Conservation (phyloP, 2,888 invertebrate species). For the Trichacis sp. region DNA sequence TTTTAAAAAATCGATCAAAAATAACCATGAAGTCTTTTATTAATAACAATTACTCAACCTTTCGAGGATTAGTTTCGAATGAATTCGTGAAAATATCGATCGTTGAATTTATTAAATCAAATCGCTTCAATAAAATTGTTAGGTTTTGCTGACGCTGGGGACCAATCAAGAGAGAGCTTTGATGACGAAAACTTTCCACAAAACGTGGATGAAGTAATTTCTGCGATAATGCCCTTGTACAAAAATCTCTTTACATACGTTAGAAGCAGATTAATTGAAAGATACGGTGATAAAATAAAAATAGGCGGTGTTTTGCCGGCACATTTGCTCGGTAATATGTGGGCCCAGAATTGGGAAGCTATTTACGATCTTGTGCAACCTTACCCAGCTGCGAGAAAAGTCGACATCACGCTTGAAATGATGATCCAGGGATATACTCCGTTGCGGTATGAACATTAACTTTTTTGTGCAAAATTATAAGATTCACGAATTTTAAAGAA, state of each 20-base stretch:
- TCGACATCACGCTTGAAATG: slow-evolving; percentile 85
- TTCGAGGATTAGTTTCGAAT: no score
- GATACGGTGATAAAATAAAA: slow-evolving; percentile 75
- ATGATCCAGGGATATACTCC: slow-evolving; percentile 80
- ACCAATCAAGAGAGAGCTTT: slow-evolving; percentile 82
- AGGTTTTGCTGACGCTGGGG: slow-evolving; percentile 85
- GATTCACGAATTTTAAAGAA: no score
- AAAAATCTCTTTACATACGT: slow-evolving; percentile 88
- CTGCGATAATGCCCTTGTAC: slow-evolving; percentile 76
- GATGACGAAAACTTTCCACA: slow-evolving; percentile 78
- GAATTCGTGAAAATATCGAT: no score
- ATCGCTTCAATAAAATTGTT: slow-evolving; percentile 7
- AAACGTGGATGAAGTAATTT: slow-evolving; percentile 71
- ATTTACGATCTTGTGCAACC: slow-evolving; percentile 82
- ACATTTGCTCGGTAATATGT: slow-evolving; percentile 87
- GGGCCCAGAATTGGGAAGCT: slow-evolving; percentile 86
- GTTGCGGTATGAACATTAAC: slow-evolving; percentile 75
- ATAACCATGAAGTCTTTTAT: no score
- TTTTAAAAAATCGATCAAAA: no score
- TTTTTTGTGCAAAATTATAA: no score
- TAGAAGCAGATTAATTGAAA: slow-evolving; percentile 75
- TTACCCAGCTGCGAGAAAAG: slow-evolving; percentile 77
- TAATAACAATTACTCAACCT: no score
- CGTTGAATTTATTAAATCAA: no score
- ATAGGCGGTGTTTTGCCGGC: slow-evolving; percentile 85